Base-by-base conservation (phyloP, 1,140 invertebrate species). In the Idris sp. region DNA sequence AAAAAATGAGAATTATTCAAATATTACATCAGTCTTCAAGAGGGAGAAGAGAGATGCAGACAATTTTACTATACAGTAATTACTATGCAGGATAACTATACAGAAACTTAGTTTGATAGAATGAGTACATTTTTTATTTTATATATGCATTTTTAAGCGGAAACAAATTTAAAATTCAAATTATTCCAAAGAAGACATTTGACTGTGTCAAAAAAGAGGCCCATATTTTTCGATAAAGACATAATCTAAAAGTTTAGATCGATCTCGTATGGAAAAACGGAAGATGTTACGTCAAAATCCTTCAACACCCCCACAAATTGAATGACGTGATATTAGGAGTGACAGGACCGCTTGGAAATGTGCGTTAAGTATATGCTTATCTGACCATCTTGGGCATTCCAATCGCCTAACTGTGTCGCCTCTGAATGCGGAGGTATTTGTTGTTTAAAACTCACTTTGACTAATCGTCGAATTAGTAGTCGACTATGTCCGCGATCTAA, bases 391-490 rank as follows among this genome's bases (percentile, higher is more conserved):
- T 10, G 56, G 14, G 33, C 67, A 72, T 72, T 72, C 68, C 68
- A 18, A 61, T 61, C n/a, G 25, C 2, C 35, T 11, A 31, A 51
- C 25, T 35, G 46, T 53, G 54, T 59, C 49, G 68, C 58, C 64
- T 36, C 53, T 65, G 35, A 77, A 68, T 62, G 51, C 59, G 44
- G 51, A 61, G 61, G 61, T 58, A 51, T 36, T 56, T 18, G 59
- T 51, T 74, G 79, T 78, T 80, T 78, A 79, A 67, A 67, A 81
- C 78, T 84, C 80, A 80, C 77, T 80, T 81, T 82, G 79, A 71
- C 79, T 81, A 82, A 84, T 82, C 81, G 77, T 79, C 81, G 79
- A 84, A 86, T 86, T 86, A 86, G 83, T 84, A 86, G 83, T 81
- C 79, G 48, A 49, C 74, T 68, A 79, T 76, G 79, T 79, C 73